Base-by-base conservation (phyloP, 2,797 vertebrate genomes). In the Silurus lanzhouensis region DNA sequence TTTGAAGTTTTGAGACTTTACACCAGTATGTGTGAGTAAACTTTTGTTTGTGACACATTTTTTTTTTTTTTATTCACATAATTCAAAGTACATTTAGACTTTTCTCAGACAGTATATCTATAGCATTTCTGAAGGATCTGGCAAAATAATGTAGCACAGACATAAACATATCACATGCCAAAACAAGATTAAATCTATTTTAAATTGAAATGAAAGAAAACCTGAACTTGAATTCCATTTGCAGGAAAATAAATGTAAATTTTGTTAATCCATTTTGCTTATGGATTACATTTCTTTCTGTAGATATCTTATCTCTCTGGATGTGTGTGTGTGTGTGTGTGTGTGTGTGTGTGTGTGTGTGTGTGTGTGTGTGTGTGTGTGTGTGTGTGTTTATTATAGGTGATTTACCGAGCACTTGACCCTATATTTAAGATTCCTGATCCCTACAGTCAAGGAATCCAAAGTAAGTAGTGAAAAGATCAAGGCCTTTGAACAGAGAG, bases 371-470 rank as follows among this genome's bases (percentile, higher is more conserved):
- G 13, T 76, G 2, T 86, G 58, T 67, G 67, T 84, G 52, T 61
- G 84, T 79, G 13, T 82, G 7, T 78, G 13, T 82, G 17, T 77
- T 44, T 81, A 17, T 27, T 79, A 2, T 60, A 95, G 95, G 93
- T 95, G 13, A 95, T 95, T 85, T 94, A 94, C 55, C 91, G 94
- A 48, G 94, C 93, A 27, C 84, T 95, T 91, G 94, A 95, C 77
- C 95, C 95, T 0, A 92, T 89, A 22, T 95, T 95, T 83, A 63
- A 91, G 79, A 95, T 95, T 55, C 91, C 93, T 1, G 94, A 95
- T 84, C 95, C 95, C 6, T 95, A 95, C 89, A 95, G 93, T 55
- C 83, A 89, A 76, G 90, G 89, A 79, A 95, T 95, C 84, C 94
- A 95, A 89, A 95, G 95, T 95, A 87, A 93, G 94, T 76, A 80